Percentiles rank a stretch among this genome's conserved stretches.
Conservation (phyloP, 2,888 invertebrate species). For the Lithosia quadra region DNA sequence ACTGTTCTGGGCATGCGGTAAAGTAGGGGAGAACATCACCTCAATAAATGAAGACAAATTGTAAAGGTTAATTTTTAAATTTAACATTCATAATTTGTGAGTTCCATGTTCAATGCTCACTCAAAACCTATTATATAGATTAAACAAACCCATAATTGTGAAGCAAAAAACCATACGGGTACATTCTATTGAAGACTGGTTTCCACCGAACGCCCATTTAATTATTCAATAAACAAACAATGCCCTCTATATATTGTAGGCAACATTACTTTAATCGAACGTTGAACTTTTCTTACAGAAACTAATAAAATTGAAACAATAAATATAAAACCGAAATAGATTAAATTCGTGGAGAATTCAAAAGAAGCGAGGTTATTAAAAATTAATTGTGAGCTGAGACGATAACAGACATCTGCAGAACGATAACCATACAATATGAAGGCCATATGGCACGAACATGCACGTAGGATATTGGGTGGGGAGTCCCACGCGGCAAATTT, state of each 20-base stretch:
- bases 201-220: constrained; percentile 10
- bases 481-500: constrained; percentile 27
- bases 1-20: not conserved
- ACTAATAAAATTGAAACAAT: constrained; percentile 32
- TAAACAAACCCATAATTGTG: not conserved
- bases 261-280: constrained; percentile 24
- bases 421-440: constrained; percentile 25
- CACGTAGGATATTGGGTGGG: constrained; percentile 21
- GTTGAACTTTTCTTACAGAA: constrained; percentile 35
- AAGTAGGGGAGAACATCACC: not conserved
- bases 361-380: constrained; percentile 16
- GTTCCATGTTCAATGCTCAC: not conserved
- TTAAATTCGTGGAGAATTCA: constrained; percentile 8
- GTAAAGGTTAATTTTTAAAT: not conserved
- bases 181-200: constrained; percentile 16
- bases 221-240: constrained; percentile 21
- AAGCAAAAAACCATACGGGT: constrained; percentile 10
- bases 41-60: not conserved
- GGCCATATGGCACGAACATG: constrained; percentile 37
- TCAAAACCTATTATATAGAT: not conserved
- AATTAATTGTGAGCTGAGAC: constrained; percentile 7
- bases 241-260: constrained; percentile 11
- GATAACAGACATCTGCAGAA: constrained; percentile 36
- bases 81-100: not conserved
- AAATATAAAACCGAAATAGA: constrained; percentile 18